A percentile compares a stretch with the other conserved stretches of the same genome.
These are phyloP conservation scores for Phrynocephalus versicolor DNA, from an alignment of 2,113 vertebrate genomes.

Conservation along the genomic window DNA sequence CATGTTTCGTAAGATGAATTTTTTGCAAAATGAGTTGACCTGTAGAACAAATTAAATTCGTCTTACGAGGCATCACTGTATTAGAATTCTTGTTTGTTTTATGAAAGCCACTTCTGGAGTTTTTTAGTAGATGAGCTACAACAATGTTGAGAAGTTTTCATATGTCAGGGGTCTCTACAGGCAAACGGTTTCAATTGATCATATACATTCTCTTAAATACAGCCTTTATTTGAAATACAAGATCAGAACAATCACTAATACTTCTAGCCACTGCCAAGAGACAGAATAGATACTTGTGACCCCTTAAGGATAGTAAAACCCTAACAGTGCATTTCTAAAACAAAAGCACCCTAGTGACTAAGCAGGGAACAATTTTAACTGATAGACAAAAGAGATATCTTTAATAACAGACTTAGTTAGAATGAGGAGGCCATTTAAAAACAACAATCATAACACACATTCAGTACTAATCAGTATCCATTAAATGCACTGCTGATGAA, in stretches of 20 bases:
- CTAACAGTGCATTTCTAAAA: neutral
- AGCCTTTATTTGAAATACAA: neutral
- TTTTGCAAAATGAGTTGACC: too few relatives aligned
- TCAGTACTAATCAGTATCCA: neutral
- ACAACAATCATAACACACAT: neutral
- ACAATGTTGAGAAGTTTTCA: neutral
- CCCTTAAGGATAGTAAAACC: neutral
- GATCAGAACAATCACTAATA: slow-evolving; percentile 13
- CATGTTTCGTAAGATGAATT: too few relatives aligned
- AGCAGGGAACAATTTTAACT: neutral
- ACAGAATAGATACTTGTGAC: neutral
- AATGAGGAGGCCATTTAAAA: neutral
- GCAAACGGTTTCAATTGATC: slow-evolving; percentile 5
- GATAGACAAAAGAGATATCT: neutral
- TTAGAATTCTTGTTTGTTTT: neutral
- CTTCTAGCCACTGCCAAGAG: neutral
- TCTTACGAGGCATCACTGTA: too few relatives aligned
- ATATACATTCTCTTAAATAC: slow-evolving; percentile 19
- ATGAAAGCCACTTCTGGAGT: neutral
- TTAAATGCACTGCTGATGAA: neutral
- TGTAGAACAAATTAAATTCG: too few relatives aligned
- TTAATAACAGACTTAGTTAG: neutral
- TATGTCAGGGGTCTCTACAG: neutral
- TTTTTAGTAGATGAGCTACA: neutral
- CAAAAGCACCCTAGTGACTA: slow-evolving; percentile 4